Percentiles rank a stretch among this genome's conserved stretches.
Evolutionary conservation across 2,797 vertebrate species (phyloP).

Genomic region (Kryptopterus vitreolus): DNA sequence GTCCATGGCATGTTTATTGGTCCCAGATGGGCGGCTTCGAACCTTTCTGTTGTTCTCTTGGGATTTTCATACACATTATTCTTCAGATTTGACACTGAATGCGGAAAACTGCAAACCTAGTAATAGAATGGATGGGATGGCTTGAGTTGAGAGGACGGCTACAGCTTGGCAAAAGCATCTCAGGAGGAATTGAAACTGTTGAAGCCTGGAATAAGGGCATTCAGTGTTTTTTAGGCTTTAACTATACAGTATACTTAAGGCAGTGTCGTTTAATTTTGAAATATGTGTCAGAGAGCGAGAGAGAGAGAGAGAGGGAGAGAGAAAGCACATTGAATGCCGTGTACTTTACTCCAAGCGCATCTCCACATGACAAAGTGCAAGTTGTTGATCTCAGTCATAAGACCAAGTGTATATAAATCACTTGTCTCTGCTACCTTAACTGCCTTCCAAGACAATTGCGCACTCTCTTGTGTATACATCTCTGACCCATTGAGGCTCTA

Average conservation of each 20-base stretch:
- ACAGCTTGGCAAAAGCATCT: neutral
- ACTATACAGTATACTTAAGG: neutral
- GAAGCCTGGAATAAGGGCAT: neutral
- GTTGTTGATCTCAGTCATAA: constrained; percentile 47
- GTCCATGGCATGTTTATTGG: neutral
- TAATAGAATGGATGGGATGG: neutral
- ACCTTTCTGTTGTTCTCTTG: neutral
- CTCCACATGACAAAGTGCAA: constrained; percentile 47
- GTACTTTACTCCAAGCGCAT: constrained; percentile 44
- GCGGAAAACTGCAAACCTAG: neutral
- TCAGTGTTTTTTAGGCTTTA: neutral
- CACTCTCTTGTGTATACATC: neutral
- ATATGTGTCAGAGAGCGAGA: neutral
- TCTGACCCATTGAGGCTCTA: no score
- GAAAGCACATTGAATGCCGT: constrained; percentile 30
- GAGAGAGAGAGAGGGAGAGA: neutral
- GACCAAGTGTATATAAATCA: constrained; percentile 29
- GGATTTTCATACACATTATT: neutral
- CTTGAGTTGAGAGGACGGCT: neutral
- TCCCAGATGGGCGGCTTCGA: neutral
- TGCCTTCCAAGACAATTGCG: constrained; percentile 13
- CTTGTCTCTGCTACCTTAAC: constrained; percentile 36
- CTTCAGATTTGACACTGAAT: neutral
- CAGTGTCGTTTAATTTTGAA: neutral
- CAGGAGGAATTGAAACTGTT: neutral